These are phyloP conservation scores for Picus viridis DNA, from an alignment of 2,797 vertebrate species.

Conservation along the genomic window DNA sequence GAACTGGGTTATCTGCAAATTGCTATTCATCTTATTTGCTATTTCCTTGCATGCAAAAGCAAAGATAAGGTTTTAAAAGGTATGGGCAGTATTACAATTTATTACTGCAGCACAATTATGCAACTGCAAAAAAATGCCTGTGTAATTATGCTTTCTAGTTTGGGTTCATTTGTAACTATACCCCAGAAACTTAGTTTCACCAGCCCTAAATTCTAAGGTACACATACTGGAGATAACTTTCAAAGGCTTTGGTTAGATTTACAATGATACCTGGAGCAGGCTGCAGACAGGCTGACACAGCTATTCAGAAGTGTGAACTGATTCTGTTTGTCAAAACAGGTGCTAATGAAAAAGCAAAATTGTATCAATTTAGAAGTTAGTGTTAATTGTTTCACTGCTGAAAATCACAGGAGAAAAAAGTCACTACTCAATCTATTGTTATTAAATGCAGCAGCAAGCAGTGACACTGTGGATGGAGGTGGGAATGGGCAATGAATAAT, in stretches of 20 bases:
- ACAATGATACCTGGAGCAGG: background rate
- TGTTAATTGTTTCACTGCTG: background rate
- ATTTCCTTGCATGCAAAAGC: conserved; percentile 5
- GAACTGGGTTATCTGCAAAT: conserved; percentile 40
- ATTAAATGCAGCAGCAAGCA: background rate
- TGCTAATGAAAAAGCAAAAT: conserved; percentile 24
- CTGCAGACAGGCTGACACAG: background rate
- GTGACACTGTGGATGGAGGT: background rate
- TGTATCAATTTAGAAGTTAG: background rate
- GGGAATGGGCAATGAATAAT: background rate
- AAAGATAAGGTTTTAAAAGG: background rate
- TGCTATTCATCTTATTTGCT: conserved; percentile 39
- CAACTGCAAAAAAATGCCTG: background rate
- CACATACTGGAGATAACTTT: rapidly evolving
- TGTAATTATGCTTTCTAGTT: background rate
- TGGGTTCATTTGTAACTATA: background rate
- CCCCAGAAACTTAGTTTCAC: background rate
- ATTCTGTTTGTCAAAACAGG: background rate
- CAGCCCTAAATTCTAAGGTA: background rate
- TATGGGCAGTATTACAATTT: conserved; percentile 10
- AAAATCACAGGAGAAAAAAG: background rate
- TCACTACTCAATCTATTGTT: background rate
- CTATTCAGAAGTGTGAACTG: background rate
- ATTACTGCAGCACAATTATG: conserved; percentile 4
- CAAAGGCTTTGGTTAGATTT: background rate